These are phyloP conservation scores for Synanthedon tipuliformis DNA, from an alignment of 2,888 invertebrate genomes.

Conservation along the genomic window DNA sequence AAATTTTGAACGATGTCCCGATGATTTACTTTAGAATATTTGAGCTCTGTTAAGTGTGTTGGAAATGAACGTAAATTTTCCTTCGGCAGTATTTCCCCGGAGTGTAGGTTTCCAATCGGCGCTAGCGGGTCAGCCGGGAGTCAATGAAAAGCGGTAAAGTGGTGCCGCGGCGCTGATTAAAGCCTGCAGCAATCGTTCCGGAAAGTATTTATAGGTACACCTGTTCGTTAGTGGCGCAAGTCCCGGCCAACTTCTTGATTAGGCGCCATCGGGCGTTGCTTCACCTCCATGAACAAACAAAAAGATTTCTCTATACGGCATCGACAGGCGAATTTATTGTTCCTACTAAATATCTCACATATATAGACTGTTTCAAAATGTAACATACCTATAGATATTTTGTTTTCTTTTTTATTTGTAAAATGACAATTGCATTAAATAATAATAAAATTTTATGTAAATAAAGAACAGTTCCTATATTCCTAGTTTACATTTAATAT, in stretches of 20 bases:
- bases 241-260: slow-evolving; percentile 68
- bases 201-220: slow-evolving; percentile 70
- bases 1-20: too few species aligned
- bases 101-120: slow-evolving; percentile 63
- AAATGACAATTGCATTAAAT: too few species aligned
- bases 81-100: slow-evolving; percentile 43
- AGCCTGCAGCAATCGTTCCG: slow-evolving; percentile 67
- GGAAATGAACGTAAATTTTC: slow-evolving; percentile 49
- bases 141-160: slow-evolving; percentile 68
- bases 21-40: too few species aligned
- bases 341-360: too few species aligned
- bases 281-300: slow-evolving; percentile 58
- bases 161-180: slow-evolving; percentile 66
- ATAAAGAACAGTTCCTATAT: too few species aligned
- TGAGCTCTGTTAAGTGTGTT: neutral
- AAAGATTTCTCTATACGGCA: slow-evolving; percentile 14
- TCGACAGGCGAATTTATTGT: neutral
- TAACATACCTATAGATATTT: too few species aligned
- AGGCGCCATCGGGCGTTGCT: slow-evolving; percentile 64
- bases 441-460: too few species aligned
- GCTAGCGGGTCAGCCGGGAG: slow-evolving; percentile 57
- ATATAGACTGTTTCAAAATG: too few species aligned
- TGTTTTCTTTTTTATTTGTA: too few species aligned
- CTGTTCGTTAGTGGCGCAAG: slow-evolving; percentile 67
- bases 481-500: too few species aligned